Percentiles rank a stretch among this genome's conserved stretches.
phyloP scores from a whole-genome alignment of 2,797 vertebrate genomes.

The Prionace glauca region DNA sequence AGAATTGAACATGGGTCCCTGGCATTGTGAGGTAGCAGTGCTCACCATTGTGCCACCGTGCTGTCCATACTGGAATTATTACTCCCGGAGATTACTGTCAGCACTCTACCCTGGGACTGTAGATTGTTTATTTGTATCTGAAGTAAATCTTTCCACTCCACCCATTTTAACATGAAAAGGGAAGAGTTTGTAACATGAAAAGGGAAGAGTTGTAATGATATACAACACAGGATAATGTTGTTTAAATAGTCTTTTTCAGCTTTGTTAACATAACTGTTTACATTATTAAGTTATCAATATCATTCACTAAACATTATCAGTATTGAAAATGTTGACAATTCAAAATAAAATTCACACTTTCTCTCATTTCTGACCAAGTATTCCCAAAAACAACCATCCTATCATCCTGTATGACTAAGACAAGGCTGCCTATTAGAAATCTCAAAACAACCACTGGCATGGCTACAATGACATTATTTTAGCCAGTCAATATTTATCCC shows the following conservation, averaged over 20 bases:
- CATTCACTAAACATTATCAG: no score
- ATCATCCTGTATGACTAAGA: not conserved
- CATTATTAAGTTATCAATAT: not conserved
- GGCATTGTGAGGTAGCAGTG: no score
- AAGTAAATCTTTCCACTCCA: constrained; percentile 58
- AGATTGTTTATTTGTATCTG: constrained; percentile 51
- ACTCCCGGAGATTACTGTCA: constrained; percentile 43
- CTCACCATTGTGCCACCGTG: no score
- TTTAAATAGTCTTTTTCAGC: not conserved
- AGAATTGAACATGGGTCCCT: no score
- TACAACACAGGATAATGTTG: not conserved
- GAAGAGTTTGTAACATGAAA: constrained; percentile 42
- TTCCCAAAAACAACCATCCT: not conserved
- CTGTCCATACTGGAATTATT: not conserved
- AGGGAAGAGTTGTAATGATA: not conserved
- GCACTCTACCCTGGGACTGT: constrained; percentile 43
- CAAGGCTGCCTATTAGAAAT: not conserved
- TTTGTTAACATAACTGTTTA: not conserved
- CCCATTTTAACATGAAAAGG: constrained; percentile 50
- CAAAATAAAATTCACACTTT: not conserved
- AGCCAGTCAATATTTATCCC: not conserved
- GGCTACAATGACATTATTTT: not conserved
- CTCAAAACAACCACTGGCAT: not conserved
- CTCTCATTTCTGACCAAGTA: not conserved
- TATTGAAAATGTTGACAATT: not conserved